phyloP scores from a whole-genome alignment of 2,113 vertebrate genomes.

The Amblyornis subalaris region DNA sequence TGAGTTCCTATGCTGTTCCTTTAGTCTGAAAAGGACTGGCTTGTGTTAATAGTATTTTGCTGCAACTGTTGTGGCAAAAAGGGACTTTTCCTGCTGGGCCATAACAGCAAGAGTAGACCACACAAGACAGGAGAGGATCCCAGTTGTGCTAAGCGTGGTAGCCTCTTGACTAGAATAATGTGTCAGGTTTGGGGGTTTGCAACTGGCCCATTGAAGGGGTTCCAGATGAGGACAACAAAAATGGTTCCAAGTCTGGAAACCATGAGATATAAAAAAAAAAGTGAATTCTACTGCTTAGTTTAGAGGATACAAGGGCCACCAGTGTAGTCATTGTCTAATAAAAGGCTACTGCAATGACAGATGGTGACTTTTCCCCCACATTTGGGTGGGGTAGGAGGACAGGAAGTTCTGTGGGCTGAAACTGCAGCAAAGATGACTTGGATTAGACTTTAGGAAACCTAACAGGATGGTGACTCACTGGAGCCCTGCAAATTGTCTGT shows the following conservation, averaged over 20 bases:
- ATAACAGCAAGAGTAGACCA: background rate
- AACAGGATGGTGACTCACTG: background rate
- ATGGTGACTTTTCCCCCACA: background rate
- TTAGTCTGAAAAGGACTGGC: background rate
- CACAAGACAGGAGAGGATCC: background rate
- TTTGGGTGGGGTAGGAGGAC: background rate
- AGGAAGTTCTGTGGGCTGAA: background rate
- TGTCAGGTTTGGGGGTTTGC: background rate
- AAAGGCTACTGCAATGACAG: background rate
- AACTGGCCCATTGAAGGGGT: background rate
- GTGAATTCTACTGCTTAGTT: background rate
- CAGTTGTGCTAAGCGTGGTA: fast-evolving
- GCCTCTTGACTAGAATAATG: background rate
- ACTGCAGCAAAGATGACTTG: background rate
- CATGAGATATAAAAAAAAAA: background rate
- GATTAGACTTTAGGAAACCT: background rate
- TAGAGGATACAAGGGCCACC: background rate
- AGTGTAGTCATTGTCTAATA: background rate
- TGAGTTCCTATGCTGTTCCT: background rate
- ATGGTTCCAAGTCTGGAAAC: background rate
- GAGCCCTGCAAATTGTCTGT: background rate
- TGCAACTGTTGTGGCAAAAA: background rate
- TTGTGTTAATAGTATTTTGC: background rate
- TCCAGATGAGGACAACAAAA: background rate
- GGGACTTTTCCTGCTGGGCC: background rate